phyloP scores from a whole-genome alignment of 2,113 vertebrate species.

The Nesospiza acunhae region DNA sequence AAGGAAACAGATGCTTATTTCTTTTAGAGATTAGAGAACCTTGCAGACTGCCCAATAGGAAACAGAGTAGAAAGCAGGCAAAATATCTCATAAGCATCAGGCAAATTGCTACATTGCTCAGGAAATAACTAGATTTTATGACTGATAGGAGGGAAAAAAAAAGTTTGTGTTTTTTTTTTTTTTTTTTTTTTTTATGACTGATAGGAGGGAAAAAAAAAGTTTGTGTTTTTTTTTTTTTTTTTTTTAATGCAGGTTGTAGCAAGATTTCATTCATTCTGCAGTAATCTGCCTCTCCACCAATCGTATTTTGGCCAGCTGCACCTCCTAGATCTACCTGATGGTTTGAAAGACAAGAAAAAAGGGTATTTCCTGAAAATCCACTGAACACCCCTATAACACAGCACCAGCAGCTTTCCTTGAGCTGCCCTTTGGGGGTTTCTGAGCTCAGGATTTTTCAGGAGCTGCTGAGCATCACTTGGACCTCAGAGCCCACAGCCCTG shows the following conservation, averaged over 20 bases:
- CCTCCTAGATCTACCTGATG: not conserved
- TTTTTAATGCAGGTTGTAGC: not conserved
- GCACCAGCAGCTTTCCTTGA: not conserved
- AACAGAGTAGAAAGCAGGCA: not conserved
- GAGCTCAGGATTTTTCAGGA: not conserved
- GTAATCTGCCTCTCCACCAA: not conserved
- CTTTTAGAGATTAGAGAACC: conserved; percentile 26
- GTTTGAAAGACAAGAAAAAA: not conserved
- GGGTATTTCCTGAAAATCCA: not conserved
- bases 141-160: not conserved
- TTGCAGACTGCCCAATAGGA: conserved; percentile 12
- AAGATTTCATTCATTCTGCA: not conserved
- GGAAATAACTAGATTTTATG: conserved; percentile 21
- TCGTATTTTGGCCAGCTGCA: not conserved
- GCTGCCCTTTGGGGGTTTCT: not conserved
- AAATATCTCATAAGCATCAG: not conserved
- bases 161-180: no score
- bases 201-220: not conserved
- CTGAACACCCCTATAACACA: fast-evolving
- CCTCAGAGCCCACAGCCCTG: not conserved
- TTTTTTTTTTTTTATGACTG: not conserved
- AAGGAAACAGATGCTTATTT: conserved; percentile 56
- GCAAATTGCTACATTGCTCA: conserved; percentile 1
- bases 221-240: no score
- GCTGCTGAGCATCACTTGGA: not conserved